These are phyloP conservation scores for Branchipolynoe longqiensis DNA, from an alignment of 2,888 invertebrate genomes.

Conservation along the genomic window DNA sequence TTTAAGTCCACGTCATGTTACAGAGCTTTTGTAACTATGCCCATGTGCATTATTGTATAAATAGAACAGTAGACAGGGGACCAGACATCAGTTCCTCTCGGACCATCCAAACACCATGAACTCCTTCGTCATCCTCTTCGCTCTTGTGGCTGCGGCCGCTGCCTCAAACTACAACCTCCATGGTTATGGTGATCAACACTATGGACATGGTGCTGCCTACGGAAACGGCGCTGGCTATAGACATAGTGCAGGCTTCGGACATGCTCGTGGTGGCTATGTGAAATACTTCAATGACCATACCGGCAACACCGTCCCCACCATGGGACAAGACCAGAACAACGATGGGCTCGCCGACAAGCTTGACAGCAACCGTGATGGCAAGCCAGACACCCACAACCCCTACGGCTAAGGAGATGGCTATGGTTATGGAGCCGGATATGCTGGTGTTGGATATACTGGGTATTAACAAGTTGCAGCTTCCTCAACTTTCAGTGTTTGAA, in stretches of 20 bases:
- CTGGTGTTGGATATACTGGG: background rate
- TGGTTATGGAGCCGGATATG: slow-evolving; percentile 17
- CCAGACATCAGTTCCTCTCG: slow-evolving; percentile 3
- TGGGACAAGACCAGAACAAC: slow-evolving; percentile 52
- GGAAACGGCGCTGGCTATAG: background rate
- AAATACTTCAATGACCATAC: slow-evolving; percentile 30
- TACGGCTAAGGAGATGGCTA: slow-evolving; percentile 29
- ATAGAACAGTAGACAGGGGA: background rate
- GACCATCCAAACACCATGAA: slow-evolving; percentile 30
- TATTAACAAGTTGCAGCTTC: too few species aligned
- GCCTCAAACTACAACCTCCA: background rate
- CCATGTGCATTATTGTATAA: background rate
- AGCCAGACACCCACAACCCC: background rate
- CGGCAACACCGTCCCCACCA: slow-evolving; percentile 49
- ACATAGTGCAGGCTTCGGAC: background rate
- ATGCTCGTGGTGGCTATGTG: slow-evolving; percentile 15
- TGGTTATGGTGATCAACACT: background rate
- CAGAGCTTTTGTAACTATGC: too few species aligned
- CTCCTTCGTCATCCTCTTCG: background rate
- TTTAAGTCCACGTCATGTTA: too few species aligned
- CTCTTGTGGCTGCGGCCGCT: slow-evolving; percentile 13
- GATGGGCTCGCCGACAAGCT: slow-evolving; percentile 30
- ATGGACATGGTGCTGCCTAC: background rate
- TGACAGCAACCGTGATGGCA: slow-evolving; percentile 54
- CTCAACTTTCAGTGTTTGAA: too few species aligned